phyloP scores from a whole-genome alignment of 2,113 vertebrate genomes.

The Meriones unguiculatus region DNA sequence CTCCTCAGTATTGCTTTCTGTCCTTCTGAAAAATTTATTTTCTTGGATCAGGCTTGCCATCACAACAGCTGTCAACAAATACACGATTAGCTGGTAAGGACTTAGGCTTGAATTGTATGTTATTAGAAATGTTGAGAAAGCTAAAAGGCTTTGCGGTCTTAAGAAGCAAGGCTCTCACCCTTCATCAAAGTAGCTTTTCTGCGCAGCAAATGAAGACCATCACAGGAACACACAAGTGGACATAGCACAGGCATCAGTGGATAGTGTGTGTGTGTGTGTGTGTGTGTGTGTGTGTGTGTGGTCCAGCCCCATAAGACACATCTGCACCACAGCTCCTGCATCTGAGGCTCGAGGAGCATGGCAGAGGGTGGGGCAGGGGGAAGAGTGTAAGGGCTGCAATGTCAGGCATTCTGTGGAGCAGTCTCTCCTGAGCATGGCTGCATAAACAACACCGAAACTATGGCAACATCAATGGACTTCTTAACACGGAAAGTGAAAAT shows the following conservation, averaged over 20 bases:
- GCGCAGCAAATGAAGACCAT: neutral
- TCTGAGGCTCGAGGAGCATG: neutral
- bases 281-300: no score
- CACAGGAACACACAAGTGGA: neutral
- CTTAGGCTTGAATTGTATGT: neutral
- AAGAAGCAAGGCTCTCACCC: neutral
- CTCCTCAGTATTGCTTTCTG: neutral
- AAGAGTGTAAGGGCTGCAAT: neutral
- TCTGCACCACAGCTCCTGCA: neutral
- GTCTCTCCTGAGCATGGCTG: neutral
- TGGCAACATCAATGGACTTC: no score
- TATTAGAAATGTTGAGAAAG: neutral
- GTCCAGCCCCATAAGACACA: no score
- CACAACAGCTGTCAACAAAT: neutral
- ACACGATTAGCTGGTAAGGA: constrained; percentile 13
- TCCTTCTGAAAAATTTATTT: constrained; percentile 26
- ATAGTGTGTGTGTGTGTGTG: no score
- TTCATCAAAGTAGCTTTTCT: neutral
- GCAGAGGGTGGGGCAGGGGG: neutral
- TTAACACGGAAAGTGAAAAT: neutral
- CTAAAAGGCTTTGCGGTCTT: neutral
- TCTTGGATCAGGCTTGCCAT: neutral
- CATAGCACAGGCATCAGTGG: neutral
- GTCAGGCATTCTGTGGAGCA: neutral
- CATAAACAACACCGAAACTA: neutral